Conservation (phyloP, 2,113 vertebrate genomes). For the Cromileptes altivelis region DNA sequence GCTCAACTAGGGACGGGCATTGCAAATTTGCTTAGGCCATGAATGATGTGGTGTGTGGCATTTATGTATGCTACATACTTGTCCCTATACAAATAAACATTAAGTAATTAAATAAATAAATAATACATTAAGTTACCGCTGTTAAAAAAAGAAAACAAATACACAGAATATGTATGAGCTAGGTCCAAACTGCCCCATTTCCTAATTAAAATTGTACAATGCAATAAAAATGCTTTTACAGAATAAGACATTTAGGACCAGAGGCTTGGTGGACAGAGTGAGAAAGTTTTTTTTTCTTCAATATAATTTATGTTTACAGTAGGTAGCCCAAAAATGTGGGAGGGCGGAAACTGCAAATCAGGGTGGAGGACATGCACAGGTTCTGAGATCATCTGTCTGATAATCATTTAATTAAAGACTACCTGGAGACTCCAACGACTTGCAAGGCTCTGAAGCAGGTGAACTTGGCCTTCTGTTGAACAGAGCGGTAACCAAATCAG, state of each 20-base stretch:
- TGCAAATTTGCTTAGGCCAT: too few relatives aligned
- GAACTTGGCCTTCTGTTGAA: background rate
- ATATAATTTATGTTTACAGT: background rate
- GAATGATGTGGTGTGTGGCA: too few relatives aligned
- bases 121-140: too few relatives aligned
- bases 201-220: background rate
- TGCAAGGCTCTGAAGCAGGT: background rate
- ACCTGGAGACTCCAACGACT: background rate
- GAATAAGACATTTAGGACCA: background rate
- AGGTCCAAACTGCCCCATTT: background rate
- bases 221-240: background rate
- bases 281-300: background rate
- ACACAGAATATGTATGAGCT: background rate
- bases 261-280: background rate
- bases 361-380: background rate
- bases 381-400: background rate
- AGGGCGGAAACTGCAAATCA: background rate
- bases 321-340: background rate
- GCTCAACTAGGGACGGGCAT: too few relatives aligned
- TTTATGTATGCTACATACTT: too few relatives aligned
- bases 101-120: too few relatives aligned
- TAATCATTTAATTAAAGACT: background rate
- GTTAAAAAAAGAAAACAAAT: too few relatives aligned
- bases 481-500: background rate
- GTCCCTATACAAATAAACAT: too few relatives aligned